Conservation (phyloP, 2,797 vertebrate species). For the Tachyglossus aculeatus region DNA sequence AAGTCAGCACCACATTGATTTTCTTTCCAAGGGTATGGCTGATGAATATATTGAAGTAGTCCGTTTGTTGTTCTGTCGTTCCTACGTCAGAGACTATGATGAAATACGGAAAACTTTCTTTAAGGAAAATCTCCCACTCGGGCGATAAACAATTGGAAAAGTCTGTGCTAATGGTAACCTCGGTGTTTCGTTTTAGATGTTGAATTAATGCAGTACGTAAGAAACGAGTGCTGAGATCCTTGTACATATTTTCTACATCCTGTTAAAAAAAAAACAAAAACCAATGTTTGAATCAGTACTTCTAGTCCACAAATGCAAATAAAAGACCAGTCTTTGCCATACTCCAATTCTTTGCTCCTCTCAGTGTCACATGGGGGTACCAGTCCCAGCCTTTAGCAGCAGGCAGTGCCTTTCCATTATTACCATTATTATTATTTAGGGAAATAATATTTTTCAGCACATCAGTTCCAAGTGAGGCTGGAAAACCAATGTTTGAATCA, state of each 20-base stretch:
- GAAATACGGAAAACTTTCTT: conserved; percentile 58
- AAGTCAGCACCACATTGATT: conserved; percentile 47
- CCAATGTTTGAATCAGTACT: not conserved
- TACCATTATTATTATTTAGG: no score
- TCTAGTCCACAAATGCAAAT: no score
- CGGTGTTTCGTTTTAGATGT: conserved; percentile 56
- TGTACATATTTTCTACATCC: conserved; percentile 63
- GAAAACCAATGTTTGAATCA: not conserved
- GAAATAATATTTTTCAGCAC: no score
- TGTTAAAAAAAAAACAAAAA: conserved; percentile 28
- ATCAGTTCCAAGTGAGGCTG: no score
- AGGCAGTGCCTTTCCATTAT: no score
- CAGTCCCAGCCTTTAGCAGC: no score
- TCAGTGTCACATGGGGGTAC: no score
- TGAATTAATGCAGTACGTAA: conserved; percentile 51
- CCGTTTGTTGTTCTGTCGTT: conserved; percentile 31
- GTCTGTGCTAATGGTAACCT: conserved; percentile 41
- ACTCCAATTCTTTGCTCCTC: no score
- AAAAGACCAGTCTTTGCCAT: no score
- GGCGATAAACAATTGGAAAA: conserved; percentile 59
- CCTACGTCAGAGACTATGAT: conserved; percentile 55
- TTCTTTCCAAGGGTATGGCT: conserved; percentile 57
- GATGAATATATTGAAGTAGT: conserved; percentile 54
- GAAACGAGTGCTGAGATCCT: not conserved
- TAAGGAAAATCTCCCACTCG: conserved; percentile 55